phyloP scores from a whole-genome alignment of 23 tunicate species.

The Styela plicata region DNA sequence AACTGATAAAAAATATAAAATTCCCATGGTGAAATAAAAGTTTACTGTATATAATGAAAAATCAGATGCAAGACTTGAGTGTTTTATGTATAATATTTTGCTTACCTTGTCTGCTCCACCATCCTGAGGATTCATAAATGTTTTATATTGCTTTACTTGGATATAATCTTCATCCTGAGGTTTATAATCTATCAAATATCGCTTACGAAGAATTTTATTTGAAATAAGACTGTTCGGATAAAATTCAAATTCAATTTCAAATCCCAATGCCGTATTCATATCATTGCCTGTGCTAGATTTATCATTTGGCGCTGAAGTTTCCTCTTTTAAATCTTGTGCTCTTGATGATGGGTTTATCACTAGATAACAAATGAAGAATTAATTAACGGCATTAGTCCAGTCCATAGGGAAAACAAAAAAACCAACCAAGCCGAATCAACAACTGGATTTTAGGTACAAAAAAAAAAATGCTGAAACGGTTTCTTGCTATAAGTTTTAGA shows the following conservation, averaged over 20 bases:
- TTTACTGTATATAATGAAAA: too few relatives aligned
- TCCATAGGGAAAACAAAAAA: too few relatives aligned
- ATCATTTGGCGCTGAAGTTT: background rate
- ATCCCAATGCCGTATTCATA: constrained; percentile 27
- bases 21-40: too few relatives aligned
- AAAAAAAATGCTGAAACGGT: too few relatives aligned
- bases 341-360: background rate
- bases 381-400: too few relatives aligned
- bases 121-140: background rate
- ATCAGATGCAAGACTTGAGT: too few relatives aligned
- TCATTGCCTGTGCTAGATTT: background rate
- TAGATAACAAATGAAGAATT: too few relatives aligned
- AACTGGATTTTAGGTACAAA: too few relatives aligned
- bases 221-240: constrained; percentile 48
- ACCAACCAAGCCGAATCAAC: too few relatives aligned
- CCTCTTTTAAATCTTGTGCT: background rate
- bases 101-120: constrained; percentile 6
- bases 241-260: constrained; percentile 56
- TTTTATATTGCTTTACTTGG: constrained; percentile 18
- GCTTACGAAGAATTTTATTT: constrained; percentile 40
- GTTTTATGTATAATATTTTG: too few relatives aligned
- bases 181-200: constrained; percentile 54
- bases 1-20: too few relatives aligned
- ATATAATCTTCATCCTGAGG: constrained; percentile 50
- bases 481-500: too few relatives aligned